These are phyloP conservation scores for Melipona bicolor DNA, from an alignment of 2,888 invertebrate species.

Conservation along the genomic window DNA sequence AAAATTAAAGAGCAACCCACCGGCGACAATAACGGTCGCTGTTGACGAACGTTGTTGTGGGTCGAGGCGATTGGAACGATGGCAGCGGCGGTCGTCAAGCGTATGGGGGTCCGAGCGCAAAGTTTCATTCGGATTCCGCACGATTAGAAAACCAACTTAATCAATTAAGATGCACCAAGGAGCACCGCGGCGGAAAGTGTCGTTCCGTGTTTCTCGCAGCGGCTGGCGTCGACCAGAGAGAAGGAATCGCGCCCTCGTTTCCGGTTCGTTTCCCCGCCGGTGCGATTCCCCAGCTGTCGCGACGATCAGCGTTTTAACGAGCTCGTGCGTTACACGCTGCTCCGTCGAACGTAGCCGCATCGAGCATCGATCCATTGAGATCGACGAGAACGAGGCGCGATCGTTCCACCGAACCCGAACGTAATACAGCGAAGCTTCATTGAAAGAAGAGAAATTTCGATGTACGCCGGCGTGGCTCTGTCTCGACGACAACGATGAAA, in stretches of 20 bases:
- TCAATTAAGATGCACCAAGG: conserved; percentile 11
- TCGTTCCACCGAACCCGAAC: background rate
- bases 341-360: background rate
- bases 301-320: conserved; percentile 1
- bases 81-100: background rate
- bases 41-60: background rate
- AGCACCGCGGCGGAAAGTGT: conserved; percentile 6
- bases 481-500: conserved; percentile 29
- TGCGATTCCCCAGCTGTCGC: background rate
- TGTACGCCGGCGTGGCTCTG: background rate
- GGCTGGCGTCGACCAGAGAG: background rate
- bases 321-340: conserved; percentile 16
- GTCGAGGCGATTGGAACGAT: background rate
- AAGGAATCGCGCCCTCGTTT: background rate
- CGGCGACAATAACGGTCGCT: conserved; percentile 25
- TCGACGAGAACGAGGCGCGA: background rate
- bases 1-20: background rate
- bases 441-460: background rate
- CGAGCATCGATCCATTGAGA: too few species aligned
- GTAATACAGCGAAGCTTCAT: background rate
- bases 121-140: conserved; percentile 4
- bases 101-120: background rate
- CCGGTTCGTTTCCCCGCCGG: background rate
- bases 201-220: conserved; percentile 8
- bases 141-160: conserved; percentile 24